phyloP scores from a whole-genome alignment of 92 coral and sea anemone species.

The Phenganax subtilis region DNA sequence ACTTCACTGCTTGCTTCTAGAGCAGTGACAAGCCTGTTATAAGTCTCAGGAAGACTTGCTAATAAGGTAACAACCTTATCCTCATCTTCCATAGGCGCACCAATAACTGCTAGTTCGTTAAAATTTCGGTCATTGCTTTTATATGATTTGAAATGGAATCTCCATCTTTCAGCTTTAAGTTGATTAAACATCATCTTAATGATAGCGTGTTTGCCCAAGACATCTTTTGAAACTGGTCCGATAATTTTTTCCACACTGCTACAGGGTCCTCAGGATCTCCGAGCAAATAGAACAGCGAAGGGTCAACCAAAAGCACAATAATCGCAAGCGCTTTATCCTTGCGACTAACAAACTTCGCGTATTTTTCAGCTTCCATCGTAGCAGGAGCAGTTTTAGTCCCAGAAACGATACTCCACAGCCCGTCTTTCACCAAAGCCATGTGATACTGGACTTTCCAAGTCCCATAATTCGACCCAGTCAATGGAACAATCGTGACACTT shows the following conservation, averaged over 20 bases:
- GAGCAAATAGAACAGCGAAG: constrained; percentile 50
- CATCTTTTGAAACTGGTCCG: constrained; percentile 56
- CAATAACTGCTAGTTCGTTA: constrained; percentile 58
- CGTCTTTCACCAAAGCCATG: constrained; percentile 54
- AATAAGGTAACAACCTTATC: constrained; percentile 43
- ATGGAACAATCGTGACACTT: constrained; percentile 41
- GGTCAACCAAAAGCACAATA: constrained; percentile 46
- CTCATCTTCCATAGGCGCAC: constrained; percentile 51
- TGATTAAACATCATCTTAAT: constrained; percentile 37
- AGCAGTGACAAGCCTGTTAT: constrained; percentile 15
- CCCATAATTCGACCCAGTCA: constrained; percentile 51
- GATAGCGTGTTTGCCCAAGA: constrained; percentile 52
- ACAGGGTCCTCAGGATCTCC: constrained; percentile 57
- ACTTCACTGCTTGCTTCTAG: constrained; percentile 50
- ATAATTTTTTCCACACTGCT: constrained; percentile 50
- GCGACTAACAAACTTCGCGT: constrained; percentile 30
- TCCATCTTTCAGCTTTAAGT: constrained; percentile 47
- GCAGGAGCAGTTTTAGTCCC: constrained; percentile 55
- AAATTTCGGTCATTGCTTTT: constrained; percentile 53
- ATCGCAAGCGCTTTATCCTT: constrained; percentile 50
- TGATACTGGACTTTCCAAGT: constrained; percentile 59
- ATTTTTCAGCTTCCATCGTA: constrained; percentile 39
- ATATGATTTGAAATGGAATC: constrained; percentile 48
- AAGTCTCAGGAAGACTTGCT: constrained; percentile 19
- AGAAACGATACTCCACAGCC: constrained; percentile 52